Conservation (phyloP, 2,797 vertebrate species). For the Neomorphus geoffroyi region DNA sequence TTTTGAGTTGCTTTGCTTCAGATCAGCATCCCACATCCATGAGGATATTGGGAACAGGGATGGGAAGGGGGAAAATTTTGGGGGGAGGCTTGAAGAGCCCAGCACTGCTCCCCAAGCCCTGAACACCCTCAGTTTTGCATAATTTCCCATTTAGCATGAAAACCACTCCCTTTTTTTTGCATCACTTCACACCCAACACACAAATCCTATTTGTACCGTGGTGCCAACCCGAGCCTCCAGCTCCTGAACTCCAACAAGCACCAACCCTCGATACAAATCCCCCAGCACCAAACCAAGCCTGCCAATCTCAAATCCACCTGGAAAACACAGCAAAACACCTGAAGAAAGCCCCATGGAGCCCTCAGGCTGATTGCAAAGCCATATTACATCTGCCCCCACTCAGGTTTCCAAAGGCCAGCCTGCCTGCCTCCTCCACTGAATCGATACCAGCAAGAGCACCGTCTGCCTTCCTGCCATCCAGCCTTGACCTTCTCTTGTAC, state of each 20-base stretch:
- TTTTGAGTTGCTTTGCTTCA: neutral
- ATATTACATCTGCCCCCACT: no score
- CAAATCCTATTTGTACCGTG: neutral
- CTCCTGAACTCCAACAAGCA: neutral
- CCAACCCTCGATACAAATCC: neutral
- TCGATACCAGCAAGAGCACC: neutral
- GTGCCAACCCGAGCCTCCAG: rapidly evolving
- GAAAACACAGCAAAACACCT: neutral
- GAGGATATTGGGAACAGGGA: neutral
- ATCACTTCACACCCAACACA: neutral
- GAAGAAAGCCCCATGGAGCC: neutral
- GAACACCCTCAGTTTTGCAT: neutral
- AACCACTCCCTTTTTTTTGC: neutral
- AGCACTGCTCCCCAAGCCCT: neutral
- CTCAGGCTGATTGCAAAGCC: neutral
- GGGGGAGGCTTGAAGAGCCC: neutral
- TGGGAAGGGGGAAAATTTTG: neutral
- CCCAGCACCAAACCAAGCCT: rapidly evolving
- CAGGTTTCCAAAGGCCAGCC: neutral
- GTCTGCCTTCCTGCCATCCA: neutral
- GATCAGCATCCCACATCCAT: neutral
- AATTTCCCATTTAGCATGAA: rapidly evolving
- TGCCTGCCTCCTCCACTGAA: neutral
- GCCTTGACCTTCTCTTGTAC: neutral
- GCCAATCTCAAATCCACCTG: neutral